These are phyloP conservation scores for Nomada lathburiana DNA, from an alignment of 2,888 invertebrate genomes.

Conservation along the genomic window DNA sequence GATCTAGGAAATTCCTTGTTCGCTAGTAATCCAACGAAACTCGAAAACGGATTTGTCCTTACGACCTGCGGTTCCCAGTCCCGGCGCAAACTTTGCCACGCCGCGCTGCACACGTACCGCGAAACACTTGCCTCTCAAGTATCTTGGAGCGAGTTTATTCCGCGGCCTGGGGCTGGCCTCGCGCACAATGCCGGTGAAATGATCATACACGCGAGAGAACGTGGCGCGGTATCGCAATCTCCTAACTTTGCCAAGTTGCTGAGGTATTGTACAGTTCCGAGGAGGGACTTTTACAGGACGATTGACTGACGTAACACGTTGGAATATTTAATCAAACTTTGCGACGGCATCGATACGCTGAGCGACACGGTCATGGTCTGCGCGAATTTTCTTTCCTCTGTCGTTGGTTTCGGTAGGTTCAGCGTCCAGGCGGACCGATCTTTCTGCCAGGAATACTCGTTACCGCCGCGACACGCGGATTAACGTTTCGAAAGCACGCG, in stretches of 20 bases:
- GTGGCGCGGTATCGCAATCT: slow-evolving; percentile 29
- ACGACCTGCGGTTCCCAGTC: slow-evolving; percentile 73
- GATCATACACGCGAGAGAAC: slow-evolving; percentile 53
- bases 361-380: background rate
- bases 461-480: background rate
- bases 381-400: background rate
- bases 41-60: slow-evolving; percentile 76
- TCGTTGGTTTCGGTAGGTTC: background rate
- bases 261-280: slow-evolving; percentile 29
- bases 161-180: slow-evolving; percentile 58
- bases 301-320: slow-evolving; percentile 20
- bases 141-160: slow-evolving; percentile 67
- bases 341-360: background rate
- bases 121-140: slow-evolving; percentile 70
- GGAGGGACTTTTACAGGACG: slow-evolving; percentile 12
- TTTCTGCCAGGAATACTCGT: background rate
- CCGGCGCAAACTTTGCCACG: slow-evolving; percentile 73
- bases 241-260: slow-evolving; percentile 43
- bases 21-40: slow-evolving; percentile 72
- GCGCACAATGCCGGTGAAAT: slow-evolving; percentile 48
- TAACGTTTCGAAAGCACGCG: background rate
- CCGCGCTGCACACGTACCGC: slow-evolving; percentile 67
- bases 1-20: slow-evolving; percentile 75
- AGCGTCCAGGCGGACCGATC: slow-evolving; percentile 3
- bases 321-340: slow-evolving; percentile 28